Evolutionary conservation across 1,140 invertebrate genomes (phyloP).

Genomic region (Cardiocondyla obscurior): DNA sequence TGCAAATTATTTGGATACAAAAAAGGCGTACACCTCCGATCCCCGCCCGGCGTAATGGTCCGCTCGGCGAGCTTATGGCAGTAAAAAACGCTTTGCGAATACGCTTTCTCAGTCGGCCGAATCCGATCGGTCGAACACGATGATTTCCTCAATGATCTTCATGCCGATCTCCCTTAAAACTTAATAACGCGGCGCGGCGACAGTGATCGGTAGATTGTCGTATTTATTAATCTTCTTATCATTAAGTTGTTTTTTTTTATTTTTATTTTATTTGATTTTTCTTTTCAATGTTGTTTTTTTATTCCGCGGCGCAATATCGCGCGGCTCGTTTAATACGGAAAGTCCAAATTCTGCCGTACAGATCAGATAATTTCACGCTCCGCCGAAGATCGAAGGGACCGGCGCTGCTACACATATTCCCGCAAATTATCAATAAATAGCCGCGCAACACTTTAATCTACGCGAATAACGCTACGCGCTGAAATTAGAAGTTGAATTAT

Average conservation of each 20-base stretch:
- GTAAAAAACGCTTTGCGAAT: slow-evolving; percentile 53
- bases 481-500: not conserved
- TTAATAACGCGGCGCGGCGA: slow-evolving; percentile 38
- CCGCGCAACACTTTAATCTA: not conserved
- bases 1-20: slow-evolving; percentile 59
- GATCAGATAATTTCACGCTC: not conserved
- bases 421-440: not conserved
- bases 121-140: slow-evolving; percentile 41
- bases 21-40: slow-evolving; percentile 45
- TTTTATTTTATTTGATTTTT: too few relatives aligned
- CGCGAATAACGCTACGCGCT: not conserved
- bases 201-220: slow-evolving; percentile 13
- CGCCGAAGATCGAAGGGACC: not conserved
- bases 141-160: slow-evolving; percentile 41
- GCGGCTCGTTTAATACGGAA: not conserved
- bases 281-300: not conserved
- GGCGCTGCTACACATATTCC: not conserved
- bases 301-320: not conserved
- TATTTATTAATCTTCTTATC: slow-evolving; percentile 18
- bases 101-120: slow-evolving; percentile 21
- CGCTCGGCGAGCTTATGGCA: slow-evolving; percentile 33
- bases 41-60: slow-evolving; percentile 41
- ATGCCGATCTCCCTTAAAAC: slow-evolving; percentile 35
- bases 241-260: not conserved
- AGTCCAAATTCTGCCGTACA: not conserved